Conservation (phyloP, 2,888 invertebrate genomes). For the Aleiodes testaceus region DNA sequence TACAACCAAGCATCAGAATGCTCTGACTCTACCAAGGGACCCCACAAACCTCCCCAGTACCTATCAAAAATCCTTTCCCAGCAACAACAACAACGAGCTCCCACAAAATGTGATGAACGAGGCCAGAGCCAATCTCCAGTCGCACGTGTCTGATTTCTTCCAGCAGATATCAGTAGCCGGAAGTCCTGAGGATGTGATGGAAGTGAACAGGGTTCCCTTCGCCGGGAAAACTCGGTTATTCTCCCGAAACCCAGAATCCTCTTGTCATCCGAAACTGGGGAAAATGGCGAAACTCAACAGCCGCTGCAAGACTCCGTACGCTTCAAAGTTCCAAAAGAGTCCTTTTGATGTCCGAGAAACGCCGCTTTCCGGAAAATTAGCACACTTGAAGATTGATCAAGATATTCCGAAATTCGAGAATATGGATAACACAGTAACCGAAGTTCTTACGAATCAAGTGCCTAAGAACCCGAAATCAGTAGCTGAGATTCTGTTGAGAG, state of each 20-base stretch:
- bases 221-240: conserved; percentile 54
- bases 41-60: conserved; percentile 56
- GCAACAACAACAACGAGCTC: conserved; percentile 61
- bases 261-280: conserved; percentile 64
- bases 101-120: conserved; percentile 68
- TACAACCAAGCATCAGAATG: conserved; percentile 51
- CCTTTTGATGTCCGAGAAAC: conserved; percentile 61
- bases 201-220: conserved; percentile 65
- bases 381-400: conserved; percentile 64
- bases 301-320: conserved; percentile 66
- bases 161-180: conserved; percentile 70
- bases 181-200: conserved; percentile 71
- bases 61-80: conserved; percentile 52
- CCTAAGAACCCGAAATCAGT: conserved; percentile 59
- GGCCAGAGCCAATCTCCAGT: conserved; percentile 66
- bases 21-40: conserved; percentile 63
- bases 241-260: conserved; percentile 54
- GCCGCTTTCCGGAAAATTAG: conserved; percentile 64
- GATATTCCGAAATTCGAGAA: conserved; percentile 65
- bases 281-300: conserved; percentile 65
- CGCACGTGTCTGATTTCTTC: conserved; percentile 70
- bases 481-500: conserved; percentile 65
- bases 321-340: conserved; percentile 57
- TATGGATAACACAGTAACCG: conserved; percentile 66
- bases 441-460: conserved; percentile 59